Evolutionary conservation across 92 coral and sea anemone genomes (phyloP), one percentile per base, ranked within the genome.

Genomic region (Diadumene lineata): DNA sequence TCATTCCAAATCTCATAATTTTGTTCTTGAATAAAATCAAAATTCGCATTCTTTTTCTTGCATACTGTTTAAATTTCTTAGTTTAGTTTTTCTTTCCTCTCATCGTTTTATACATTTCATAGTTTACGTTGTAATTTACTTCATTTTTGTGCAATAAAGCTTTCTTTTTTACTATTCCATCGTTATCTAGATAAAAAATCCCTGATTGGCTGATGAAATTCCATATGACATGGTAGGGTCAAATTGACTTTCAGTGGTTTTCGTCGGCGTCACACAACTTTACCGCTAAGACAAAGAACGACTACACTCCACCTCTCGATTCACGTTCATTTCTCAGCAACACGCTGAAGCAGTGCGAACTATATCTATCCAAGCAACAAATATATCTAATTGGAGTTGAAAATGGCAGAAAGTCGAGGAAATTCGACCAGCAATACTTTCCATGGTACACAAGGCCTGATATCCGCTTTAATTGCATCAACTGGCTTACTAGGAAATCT

Each of bases 401-500:
- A 3, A 4, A 55, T 31, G 50, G 50, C 66, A 32, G 34, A 31
- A 46, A 61, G 16, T 4, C 46, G 26, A 1, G 60, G 18, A 24
- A 76, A 76, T 66, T 2, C 33, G 9, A 64, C 74, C n/a, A 46
- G 15, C 31, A 53, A 9, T 38, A 56, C 7, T 13, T 31, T 78
- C 30, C 70, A 78, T 58, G 63, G 75, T 7, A 29, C 57, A 9
- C 82, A 78, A 68, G 82, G 82, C 2, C 50, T 57, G 23, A 68
- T 68, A 23, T 33, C 69, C 15, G 82, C 75, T 2, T 7, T 68
- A 3, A 53, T 78, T 34, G 76, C 82, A 46, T 56, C 75, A 6
- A 60, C 88, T 0, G 97, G 97, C 18, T 60, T 91, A 33, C 18
- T 88, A 10, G 97, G 90, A 7, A 91, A 91, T 43, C 27, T 80